Base-by-base conservation (phyloP, 2,888 invertebrate species). In the Hypena proboscidalis region DNA sequence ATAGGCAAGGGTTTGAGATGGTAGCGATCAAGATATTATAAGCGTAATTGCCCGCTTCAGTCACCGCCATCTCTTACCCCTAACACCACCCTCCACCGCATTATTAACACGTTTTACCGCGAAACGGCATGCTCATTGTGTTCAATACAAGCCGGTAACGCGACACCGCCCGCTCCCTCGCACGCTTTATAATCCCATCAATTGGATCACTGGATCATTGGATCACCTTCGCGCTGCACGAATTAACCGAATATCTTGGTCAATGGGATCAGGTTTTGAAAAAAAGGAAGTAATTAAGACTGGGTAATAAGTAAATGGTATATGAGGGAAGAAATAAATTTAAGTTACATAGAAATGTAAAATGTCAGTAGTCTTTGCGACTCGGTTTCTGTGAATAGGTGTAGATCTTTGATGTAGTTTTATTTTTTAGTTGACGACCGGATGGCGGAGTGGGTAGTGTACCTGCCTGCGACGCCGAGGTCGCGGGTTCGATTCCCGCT, bases 31-130 rank as follows among this genome's bases (percentile, higher is more conserved):
- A n/a, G n/a, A n/a, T 29, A 1, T 29, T 29, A 8, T 14, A 14
- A 0, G 15, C 13, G 4, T 14, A 19, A 19, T 4, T 5, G 9
- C 9, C 15, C 27, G 27, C 43, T 37, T 4, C n/a, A n/a, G n/a
- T n/a, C n/a, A n/a, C n/a, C n/a, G n/a, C n/a, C n/a, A 5, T 21
- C 37, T 11, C 53, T 51, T 20, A n/a, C 40, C 3, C 0, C 54
- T 62, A 47, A 35, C 2, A 30, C 54, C 61, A 31, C 27, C 25
- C 5, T 14, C 33, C 32, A 40, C 37, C 44, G 58, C 72, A 72
- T 74, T 77, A 80, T 77, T 77, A 83, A 82, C 83, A 80, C 80
- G 77, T 81, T 78, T 62, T 79, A 80, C 84, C 76, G 81, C 83
- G 80, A 84, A 80, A 68, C 75, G 74, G 74, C 77, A 66, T 61